A percentile compares a stretch with the other conserved stretches of the same genome.
Evolutionary conservation across 2,113 vertebrate genomes (phyloP).

Genomic region (Grammomys dolichurus): DNA sequence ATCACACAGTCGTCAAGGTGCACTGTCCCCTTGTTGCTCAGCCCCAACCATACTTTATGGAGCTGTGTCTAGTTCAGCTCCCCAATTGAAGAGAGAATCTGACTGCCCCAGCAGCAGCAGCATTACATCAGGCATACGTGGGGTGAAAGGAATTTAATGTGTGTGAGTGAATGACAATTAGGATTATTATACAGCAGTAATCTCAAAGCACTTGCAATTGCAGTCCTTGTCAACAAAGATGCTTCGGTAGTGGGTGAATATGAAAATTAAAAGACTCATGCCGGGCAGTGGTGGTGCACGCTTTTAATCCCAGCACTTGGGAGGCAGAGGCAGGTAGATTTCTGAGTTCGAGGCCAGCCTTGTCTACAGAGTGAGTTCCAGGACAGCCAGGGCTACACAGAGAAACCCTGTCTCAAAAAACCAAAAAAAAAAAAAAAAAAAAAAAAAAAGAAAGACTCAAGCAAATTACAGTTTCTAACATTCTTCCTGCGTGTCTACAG

Average conservation of each 20-base stretch:
- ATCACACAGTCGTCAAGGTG: not conserved
- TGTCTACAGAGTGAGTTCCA: too few species aligned
- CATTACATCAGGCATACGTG: not conserved
- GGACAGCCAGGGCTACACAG: too few species aligned
- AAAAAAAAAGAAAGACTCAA: constrained; percentile 48
- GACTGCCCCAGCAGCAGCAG: not conserved
- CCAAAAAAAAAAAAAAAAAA: too few species aligned
- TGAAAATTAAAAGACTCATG: constrained; percentile 14
- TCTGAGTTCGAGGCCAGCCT: too few species aligned
- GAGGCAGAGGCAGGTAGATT: too few species aligned
- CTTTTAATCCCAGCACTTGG: too few species aligned
- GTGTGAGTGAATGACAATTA: not conserved
- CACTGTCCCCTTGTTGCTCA: not conserved
- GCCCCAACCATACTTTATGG: not conserved
- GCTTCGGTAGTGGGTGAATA: not conserved
- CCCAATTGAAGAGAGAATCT: not conserved
- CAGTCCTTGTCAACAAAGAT: not conserved
- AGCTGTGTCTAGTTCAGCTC: constrained; percentile 11
- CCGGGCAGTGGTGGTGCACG: too few species aligned
- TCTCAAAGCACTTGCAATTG: not conserved
- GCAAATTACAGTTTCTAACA: not conserved
- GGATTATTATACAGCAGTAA: not conserved
- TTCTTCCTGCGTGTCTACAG: not conserved
- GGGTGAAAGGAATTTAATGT: not conserved
- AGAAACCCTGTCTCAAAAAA: too few species aligned